Evolutionary conservation across 2,797 vertebrate genomes (phyloP).

Genomic region (Macropodus opercularis): DNA sequence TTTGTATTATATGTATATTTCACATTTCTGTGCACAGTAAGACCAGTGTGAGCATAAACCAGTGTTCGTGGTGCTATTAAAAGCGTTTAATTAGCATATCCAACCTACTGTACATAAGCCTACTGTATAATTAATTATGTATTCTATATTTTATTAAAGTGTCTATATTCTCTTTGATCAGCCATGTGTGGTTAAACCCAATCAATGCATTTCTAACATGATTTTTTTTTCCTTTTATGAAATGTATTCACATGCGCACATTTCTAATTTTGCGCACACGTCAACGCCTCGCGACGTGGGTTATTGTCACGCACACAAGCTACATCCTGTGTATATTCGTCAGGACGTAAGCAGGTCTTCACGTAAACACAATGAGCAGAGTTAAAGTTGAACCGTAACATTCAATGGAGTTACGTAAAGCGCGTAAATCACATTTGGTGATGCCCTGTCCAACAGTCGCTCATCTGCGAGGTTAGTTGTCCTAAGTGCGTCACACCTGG

Average conservation of each 20-base stretch:
- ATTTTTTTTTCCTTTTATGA: slow-evolving; percentile 6
- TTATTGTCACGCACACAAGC: not conserved
- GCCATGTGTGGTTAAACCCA: slow-evolving; percentile 69
- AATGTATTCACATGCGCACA: slow-evolving; percentile 14
- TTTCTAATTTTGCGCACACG: slow-evolving; percentile 32
- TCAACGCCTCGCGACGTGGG: not conserved
- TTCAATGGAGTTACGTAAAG: not conserved
- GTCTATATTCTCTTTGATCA: slow-evolving; percentile 84
- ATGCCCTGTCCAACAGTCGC: not conserved
- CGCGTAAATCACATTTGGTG: not conserved
- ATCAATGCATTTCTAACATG: slow-evolving; percentile 58
- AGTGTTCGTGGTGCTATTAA: slow-evolving; percentile 66
- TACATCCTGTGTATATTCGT: not conserved
- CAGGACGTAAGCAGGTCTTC: not conserved
- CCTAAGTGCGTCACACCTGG: not conserved
- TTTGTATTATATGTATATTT: slow-evolving; percentile 65
- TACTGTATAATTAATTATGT: slow-evolving; percentile 81
- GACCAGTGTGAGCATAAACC: slow-evolving; percentile 62
- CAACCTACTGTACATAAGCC: slow-evolving; percentile 77
- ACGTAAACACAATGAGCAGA: not conserved
- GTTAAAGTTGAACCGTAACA: not conserved
- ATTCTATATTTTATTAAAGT: slow-evolving; percentile 85
- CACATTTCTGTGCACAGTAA: slow-evolving; percentile 62
- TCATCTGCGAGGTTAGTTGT: not conserved
- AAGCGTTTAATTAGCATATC: slow-evolving; percentile 74